Evolutionary conservation across 1,140 invertebrate species (phyloP), one percentile per base, ranked within the genome.

Genomic region (Chionoecetes opilio): DNA sequence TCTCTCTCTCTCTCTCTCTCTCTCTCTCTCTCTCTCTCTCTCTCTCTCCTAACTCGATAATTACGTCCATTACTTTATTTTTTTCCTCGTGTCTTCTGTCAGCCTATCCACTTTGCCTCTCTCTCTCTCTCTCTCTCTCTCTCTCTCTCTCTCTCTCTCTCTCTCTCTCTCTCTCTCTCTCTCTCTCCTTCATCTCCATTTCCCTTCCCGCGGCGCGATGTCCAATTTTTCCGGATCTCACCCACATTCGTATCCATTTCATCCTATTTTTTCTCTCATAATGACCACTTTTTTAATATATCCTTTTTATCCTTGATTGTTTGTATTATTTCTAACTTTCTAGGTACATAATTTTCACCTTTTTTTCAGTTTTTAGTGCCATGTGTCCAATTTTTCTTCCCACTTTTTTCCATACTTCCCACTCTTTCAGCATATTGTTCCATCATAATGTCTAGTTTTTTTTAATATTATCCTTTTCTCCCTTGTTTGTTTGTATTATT

Each of bases 1-100:
- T 63, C 53, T 63, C 63, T 75, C 63, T 75, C 63, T 75, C 63
- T 75, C 63, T 75, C 63, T 75, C 63, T 75, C 63, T 75, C 63
- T 75, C 63, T 75, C 63, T 75, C 63, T 75, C 63, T 75, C 63
- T 75, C 63, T 75, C 63, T 75, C 63, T 75, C 63, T 75, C 63
- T 75, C 63, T 75, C 63, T 75, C 63, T 75, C 21, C 21, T 75
- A 75, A 75, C 63, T 75, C 63, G 63, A 75, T 75, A 75, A 75
- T 75, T 26, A 75, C 63, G 21, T 26, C n/a, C 63, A 75, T 75
- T 53, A 53, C 46, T 53, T 17, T 53, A 53, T 9, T 53, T 53
- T 53, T 14, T 53, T 53, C 46, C 46, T 53, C 46, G 11, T 53
- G 46, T 53, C 46, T 46, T 17, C 46, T 53, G n/a, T n/a, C n/a